A percentile compares a stretch with the other conserved stretches of the same genome.
Conservation (phyloP, 2,113 vertebrate species). For the Casuarius casuarius region DNA sequence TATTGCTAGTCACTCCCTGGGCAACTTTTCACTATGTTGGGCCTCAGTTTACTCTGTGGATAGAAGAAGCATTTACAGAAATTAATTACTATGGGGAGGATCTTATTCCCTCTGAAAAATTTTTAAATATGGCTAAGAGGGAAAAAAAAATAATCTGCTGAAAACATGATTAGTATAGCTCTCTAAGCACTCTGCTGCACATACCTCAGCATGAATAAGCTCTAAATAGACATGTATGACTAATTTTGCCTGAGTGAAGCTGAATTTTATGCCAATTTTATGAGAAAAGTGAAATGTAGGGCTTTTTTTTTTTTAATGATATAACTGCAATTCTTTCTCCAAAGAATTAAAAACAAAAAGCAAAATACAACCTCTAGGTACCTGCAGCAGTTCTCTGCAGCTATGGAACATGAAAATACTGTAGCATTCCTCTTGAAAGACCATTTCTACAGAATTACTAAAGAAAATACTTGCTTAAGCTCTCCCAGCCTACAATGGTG, state of each 20-base stretch:
- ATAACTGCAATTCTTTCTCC: background rate
- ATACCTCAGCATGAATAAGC: background rate
- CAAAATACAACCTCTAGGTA: background rate
- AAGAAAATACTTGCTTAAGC: background rate
- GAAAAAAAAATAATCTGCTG: background rate
- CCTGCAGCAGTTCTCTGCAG: background rate
- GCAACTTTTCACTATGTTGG: background rate
- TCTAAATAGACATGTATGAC: background rate
- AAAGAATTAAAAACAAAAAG: background rate
- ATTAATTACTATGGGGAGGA: background rate
- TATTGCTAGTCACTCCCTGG: background rate
- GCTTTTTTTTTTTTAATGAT: background rate
- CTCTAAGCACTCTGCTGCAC: background rate
- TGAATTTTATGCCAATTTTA: background rate
- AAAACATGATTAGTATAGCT: background rate
- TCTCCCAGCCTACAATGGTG: background rate
- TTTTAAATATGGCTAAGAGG: background rate
- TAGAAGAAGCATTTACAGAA: background rate
- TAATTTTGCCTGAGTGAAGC: background rate
- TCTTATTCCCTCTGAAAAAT: background rate
- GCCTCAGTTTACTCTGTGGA: background rate
- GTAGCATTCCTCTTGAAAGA: background rate
- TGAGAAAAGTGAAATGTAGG: background rate
- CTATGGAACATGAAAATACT: background rate
- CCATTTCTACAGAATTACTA: background rate